phyloP scores from a whole-genome alignment of 2,888 invertebrate species.

The Caenorhabditis macrosperma region DNA sequence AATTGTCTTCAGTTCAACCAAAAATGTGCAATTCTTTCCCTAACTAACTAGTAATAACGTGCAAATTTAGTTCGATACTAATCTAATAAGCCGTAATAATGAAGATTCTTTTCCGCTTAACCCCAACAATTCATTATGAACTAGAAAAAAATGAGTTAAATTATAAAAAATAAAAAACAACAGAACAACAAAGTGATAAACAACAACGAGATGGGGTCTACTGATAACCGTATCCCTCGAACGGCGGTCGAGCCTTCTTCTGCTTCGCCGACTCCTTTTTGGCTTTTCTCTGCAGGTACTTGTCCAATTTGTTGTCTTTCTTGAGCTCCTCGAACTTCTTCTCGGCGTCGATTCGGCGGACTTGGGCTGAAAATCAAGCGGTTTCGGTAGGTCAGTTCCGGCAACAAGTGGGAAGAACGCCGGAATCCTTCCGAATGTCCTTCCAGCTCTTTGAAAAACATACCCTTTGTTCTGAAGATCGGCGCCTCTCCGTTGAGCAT shows the following conservation, averaged over 20 bases:
- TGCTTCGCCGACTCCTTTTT: constrained; percentile 62
- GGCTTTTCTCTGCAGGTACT: constrained; percentile 66
- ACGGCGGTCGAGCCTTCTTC: constrained; percentile 53
- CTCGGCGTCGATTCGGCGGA: constrained; percentile 65
- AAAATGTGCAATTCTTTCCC: no score
- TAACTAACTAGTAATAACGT: neutral
- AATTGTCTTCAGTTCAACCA: no score
- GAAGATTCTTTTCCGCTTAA: no score
- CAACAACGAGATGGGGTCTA: neutral
- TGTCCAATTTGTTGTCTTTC: constrained; percentile 64
- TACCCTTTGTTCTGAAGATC: constrained; percentile 67
- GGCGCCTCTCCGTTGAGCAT: constrained; percentile 74
- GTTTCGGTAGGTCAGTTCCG: no score
- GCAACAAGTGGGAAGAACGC: no score
- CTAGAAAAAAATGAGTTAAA: neutral
- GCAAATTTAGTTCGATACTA: neutral
- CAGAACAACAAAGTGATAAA: neutral
- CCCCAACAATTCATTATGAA: constrained; percentile 13
- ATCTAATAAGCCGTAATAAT: neutral
- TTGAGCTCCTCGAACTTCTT: constrained; percentile 71
- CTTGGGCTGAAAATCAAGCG: constrained; percentile 56
- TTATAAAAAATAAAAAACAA: constrained; percentile 2
- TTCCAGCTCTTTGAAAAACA: no score
- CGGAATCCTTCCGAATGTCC: neutral
- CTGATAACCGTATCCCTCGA: constrained; percentile 49